Evolutionary conservation across 1,140 invertebrate genomes (phyloP), one percentile per base, ranked within the genome.

Genomic region (Papilio dardanus): DNA sequence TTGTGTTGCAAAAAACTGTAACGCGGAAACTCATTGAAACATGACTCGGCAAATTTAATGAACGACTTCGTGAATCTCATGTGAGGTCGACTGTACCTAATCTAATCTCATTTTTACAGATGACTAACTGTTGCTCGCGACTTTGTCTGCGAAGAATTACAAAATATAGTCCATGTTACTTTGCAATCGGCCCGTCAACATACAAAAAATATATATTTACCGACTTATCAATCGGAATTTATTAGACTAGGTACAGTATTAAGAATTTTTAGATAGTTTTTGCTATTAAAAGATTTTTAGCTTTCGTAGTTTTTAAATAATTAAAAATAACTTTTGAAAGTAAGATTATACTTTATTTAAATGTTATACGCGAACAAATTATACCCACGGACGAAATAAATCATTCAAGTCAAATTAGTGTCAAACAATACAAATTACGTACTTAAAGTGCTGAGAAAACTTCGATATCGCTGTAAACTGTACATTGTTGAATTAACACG

Each of bases 401-500:
- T 24, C 3, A 58, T 58, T 24, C 14, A 62, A 16, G 10, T 58
- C 24, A 21, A 1, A 46, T 46, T 16, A n/a, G 16, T 19, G n/a
- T 50, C n/a, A 24, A 62, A 62, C 24, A 62, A 28, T 62, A 4
- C 8, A 28, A 58, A 62, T 28, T 28, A 28, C 24, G 24, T 12
- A 30, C 4, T 24, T 2, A 62, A 58, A 62, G 3, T 62, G 54
- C 24, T 62, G 24, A 21, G 24, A 62, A 62, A 28, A 62, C 54
- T 28, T 12, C 54, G 54, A 28, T 62, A 62, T 28, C 54, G 54
- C 54, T 30, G 10, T 28, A 24, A 62, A 62, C 24, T 24, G 10
- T 24, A 58, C 54, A 30, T 62, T 62, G 54, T 62, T 62, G 24
- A 62, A 62, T 62, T 62, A 28, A 62, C 54, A 62, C 54, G 54